Evolutionary conservation across 2,797 vertebrate genomes (phyloP).

Genomic region (Echeneis naucrates): DNA sequence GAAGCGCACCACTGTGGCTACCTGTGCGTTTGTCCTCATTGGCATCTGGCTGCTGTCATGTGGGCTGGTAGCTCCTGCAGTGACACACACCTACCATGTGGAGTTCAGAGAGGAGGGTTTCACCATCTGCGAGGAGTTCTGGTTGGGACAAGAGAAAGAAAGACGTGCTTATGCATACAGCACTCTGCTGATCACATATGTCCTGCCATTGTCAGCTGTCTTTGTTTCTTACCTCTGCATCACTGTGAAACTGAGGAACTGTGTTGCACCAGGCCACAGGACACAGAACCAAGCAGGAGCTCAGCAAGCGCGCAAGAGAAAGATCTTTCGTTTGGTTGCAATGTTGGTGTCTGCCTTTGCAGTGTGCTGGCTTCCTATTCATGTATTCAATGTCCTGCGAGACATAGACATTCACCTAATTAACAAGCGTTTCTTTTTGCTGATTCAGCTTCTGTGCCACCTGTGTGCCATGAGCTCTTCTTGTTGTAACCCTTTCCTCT

Average conservation of each 20-base stretch:
- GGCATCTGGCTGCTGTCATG: slow-evolving; percentile 89
- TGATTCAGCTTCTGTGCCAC: slow-evolving; percentile 90
- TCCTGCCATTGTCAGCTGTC: slow-evolving; percentile 87
- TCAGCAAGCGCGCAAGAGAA: slow-evolving; percentile 86
- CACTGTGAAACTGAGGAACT: slow-evolving; percentile 87
- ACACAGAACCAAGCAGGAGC: slow-evolving; percentile 78
- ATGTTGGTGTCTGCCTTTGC: slow-evolving; percentile 87
- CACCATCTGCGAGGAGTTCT: slow-evolving; percentile 91
- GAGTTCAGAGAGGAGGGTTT: slow-evolving; percentile 88
- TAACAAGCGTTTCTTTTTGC: slow-evolving; percentile 88
- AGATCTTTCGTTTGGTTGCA: slow-evolving; percentile 88
- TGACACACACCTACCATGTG: slow-evolving; percentile 89
- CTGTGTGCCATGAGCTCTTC: slow-evolving; percentile 91
- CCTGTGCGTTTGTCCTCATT: slow-evolving; percentile 80
- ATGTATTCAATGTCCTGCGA: slow-evolving; percentile 90
- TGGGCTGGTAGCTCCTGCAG: slow-evolving; percentile 84
- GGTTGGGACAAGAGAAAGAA: slow-evolving; percentile 85
- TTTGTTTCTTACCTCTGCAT: slow-evolving; percentile 89
- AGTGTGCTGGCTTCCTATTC: slow-evolving; percentile 90
- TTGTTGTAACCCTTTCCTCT: slow-evolving; percentile 90
- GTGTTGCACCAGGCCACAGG: slow-evolving; percentile 79
- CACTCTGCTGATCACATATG: slow-evolving; percentile 88
- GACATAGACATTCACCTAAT: slow-evolving; percentile 90
- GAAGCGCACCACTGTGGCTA: slow-evolving; percentile 84
- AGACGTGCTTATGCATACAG: slow-evolving; percentile 86